Conservation (phyloP, 2,888 invertebrate genomes). For the Diaphora mendica region DNA sequence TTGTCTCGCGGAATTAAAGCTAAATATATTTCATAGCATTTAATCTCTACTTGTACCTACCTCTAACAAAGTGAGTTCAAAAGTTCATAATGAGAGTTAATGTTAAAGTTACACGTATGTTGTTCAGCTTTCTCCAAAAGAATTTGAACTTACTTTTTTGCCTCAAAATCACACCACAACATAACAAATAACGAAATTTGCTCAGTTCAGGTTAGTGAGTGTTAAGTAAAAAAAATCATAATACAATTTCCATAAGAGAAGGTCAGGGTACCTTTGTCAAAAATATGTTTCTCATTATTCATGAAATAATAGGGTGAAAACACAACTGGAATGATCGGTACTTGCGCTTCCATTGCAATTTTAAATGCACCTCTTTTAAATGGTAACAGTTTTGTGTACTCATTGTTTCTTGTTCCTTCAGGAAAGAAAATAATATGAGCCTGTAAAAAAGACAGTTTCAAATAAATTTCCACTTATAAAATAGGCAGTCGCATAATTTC, state of each 20-base stretch:
- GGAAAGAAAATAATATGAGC: constrained; percentile 89
- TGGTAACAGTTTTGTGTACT: constrained; percentile 83
- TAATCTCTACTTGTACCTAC: too few relatives aligned
- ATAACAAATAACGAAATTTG: background rate
- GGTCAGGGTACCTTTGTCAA: constrained; percentile 44
- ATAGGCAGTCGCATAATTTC: too few relatives aligned
- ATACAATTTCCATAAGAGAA: too few relatives aligned
- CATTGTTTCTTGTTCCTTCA: constrained; percentile 89
- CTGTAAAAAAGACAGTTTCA: constrained; percentile 65
- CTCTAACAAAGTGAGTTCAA: too few relatives aligned
- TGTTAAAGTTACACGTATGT: background rate
- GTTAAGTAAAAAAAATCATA: too few relatives aligned
- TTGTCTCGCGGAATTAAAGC: too few relatives aligned
- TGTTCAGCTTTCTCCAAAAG: too few relatives aligned
- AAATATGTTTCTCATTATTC: constrained; percentile 75
- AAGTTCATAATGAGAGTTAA: background rate
- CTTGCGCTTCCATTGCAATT: constrained; percentile 88
- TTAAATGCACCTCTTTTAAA: constrained; percentile 92
- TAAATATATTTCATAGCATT: too few relatives aligned
- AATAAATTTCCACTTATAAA: too few relatives aligned
- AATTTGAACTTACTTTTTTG: too few relatives aligned
- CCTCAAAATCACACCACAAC: too few relatives aligned
- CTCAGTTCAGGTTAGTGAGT: too few relatives aligned
- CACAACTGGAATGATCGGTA: constrained; percentile 89
- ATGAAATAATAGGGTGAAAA: constrained; percentile 88